Evolutionary conservation across 2,888 invertebrate genomes (phyloP), one percentile per base, ranked within the genome.

Genomic region (Stegophylla sp.): DNA sequence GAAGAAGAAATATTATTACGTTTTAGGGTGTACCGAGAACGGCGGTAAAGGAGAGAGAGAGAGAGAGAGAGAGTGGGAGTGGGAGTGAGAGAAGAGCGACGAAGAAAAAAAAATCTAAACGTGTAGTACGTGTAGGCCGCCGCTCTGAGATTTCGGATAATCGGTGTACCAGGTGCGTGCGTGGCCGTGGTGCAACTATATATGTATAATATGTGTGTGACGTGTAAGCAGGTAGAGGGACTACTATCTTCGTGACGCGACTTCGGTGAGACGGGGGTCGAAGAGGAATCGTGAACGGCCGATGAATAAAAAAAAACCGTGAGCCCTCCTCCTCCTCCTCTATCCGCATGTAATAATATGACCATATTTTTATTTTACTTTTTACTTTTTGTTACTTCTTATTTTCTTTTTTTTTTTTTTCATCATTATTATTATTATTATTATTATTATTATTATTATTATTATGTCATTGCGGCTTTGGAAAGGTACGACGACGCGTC

Each of bases 91-190:
- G 5, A 34, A 20, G 7, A 41, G 1, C 34, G n/a, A 20, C 12
- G 2, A 12, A 20, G 12, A n/a, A 34, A 34, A 34, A 53, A 53
- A 41, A 2, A 51, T 13, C 26, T 20, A 71, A 7, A 20, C 53
- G 72, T 59, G 59, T 26, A 23, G 17, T 0, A 20, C 26, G 13
- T n/a, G n/a, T n/a, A n/a, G 17, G 17, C 5, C 9, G 26, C 26
- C 41, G 41, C 53, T 53, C 17, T 23, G 61, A 77, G 77, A 77
- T 77, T 67, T 77, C 59, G 77, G 67, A 77, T 77, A 77, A 67
- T 67, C 66, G 77, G 51, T 34, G 9, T 28, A 45, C 77, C 77
- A 67, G 77, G 76, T 77, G 76, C n/a, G n/a, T 77, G 56, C 67
- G 20, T 15, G 13, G 34, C n/a, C 34, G 1, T 28, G 23, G 1